These are phyloP conservation scores for Tachysurus fulvidraco DNA, from an alignment of 2,113 vertebrate species.

Conservation along the genomic window DNA sequence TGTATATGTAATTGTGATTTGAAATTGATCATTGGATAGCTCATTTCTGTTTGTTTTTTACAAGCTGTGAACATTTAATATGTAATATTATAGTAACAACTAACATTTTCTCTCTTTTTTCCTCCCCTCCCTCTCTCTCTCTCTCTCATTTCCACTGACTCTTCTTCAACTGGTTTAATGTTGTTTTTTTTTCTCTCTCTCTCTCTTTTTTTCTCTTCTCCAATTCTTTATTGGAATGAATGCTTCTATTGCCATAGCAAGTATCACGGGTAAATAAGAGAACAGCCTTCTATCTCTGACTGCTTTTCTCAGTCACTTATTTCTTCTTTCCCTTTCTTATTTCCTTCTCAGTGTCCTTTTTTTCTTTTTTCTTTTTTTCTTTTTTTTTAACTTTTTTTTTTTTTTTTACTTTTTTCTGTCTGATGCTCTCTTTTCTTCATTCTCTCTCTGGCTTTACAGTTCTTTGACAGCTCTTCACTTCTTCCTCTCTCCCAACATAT, in stretches of 20 bases:
- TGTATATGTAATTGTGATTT: not conserved
- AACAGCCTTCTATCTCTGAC: not conserved
- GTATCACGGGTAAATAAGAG: not conserved
- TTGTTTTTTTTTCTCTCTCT: not conserved
- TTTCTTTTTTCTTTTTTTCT: no score
- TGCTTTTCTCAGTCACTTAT: not conserved
- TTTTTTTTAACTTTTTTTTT: no score
- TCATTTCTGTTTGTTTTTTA: not conserved
- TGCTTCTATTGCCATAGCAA: not conserved
- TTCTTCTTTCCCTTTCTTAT: not conserved
- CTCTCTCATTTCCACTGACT: not conserved
- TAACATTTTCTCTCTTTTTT: not conserved
- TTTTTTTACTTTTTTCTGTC: not conserved
- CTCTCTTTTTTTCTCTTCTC: not conserved
- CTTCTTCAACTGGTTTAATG: not conserved
- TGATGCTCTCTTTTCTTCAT: not conserved
- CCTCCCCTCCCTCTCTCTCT: not conserved
- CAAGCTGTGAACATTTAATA: not conserved
- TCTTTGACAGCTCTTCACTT: not conserved
- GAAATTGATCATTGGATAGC: not conserved
- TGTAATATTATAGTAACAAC: not conserved
- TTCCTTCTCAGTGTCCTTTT: not conserved
- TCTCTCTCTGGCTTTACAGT: slow-evolving; percentile 13
- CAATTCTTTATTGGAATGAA: not conserved
- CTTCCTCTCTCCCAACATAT: not conserved